phyloP scores from a whole-genome alignment of 2,113 vertebrate genomes.

The Eulemur rufifrons region DNA sequence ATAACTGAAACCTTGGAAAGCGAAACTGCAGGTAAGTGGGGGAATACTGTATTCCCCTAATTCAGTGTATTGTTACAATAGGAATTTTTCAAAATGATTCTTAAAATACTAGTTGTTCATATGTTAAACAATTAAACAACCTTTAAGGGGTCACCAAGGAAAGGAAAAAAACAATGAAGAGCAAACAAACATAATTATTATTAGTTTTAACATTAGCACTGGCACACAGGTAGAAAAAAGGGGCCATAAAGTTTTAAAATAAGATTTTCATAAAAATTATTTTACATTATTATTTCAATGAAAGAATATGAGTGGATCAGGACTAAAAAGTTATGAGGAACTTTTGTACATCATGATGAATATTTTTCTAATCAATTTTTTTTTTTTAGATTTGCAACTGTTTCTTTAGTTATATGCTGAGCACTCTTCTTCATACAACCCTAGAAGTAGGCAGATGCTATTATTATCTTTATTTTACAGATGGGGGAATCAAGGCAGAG shows the following conservation, averaged over 20 bases:
- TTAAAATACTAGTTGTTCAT: background rate
- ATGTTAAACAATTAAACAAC: background rate
- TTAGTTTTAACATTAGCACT: background rate
- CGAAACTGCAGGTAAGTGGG: background rate
- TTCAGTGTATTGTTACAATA: background rate
- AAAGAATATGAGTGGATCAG: background rate
- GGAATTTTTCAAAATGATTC: background rate
- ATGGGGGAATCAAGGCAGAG: background rate
- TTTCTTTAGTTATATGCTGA: background rate
- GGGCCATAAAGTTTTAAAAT: background rate
- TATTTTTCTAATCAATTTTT: background rate
- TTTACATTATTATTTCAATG: conserved; percentile 1
- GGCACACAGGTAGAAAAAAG: background rate
- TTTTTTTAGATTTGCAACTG: background rate
- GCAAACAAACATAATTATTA: background rate
- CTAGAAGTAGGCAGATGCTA: background rate
- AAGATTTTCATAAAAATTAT: conserved; percentile 31
- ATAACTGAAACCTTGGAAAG: background rate
- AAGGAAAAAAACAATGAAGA: background rate
- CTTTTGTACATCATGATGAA: background rate
- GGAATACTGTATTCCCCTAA: background rate
- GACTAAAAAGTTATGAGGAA: background rate
- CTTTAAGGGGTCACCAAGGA: background rate
- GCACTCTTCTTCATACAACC: background rate
- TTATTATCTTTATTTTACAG: background rate